Conservation (phyloP, 1,140 invertebrate species). For the Mactra quadrangularis region DNA sequence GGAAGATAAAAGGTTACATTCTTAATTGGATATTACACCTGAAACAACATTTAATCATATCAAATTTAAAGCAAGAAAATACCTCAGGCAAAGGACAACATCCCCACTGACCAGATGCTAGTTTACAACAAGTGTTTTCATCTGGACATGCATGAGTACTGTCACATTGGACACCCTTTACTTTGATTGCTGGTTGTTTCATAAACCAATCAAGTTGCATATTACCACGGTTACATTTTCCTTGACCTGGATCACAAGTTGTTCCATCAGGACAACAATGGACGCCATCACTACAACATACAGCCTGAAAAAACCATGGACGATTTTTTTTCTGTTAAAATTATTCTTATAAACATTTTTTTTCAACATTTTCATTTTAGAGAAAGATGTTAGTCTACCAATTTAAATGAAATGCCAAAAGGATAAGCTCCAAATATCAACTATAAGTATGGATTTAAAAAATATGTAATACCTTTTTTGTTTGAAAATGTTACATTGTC, state of each 20-base stretch:
- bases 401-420: too few relatives aligned
- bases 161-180: background rate
- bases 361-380: too few relatives aligned
- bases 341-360: too few relatives aligned
- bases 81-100: constrained; percentile 81
- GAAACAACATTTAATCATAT: too few relatives aligned
- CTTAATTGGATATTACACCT: too few relatives aligned
- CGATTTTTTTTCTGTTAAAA: constrained; percentile 81
- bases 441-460: too few relatives aligned
- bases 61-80: too few relatives aligned
- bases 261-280: constrained; percentile 74
- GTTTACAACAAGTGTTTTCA: constrained; percentile 81
- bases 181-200: constrained; percentile 54
- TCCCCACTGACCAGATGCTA: constrained; percentile 73
- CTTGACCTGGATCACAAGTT: constrained; percentile 63
- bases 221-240: constrained; percentile 58
- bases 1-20: too few relatives aligned
- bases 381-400: too few relatives aligned
- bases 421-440: too few relatives aligned
- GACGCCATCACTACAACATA: constrained; percentile 69
- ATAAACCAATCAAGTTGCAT: constrained; percentile 22
- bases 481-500: too few relatives aligned
- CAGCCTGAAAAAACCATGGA: constrained; percentile 54
- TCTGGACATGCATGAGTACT: constrained; percentile 74
- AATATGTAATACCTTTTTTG: too few relatives aligned